A percentile compares a stretch with the other conserved stretches of the same genome.
These are phyloP conservation scores for Blastomussa wellsi DNA, from an alignment of 92 coral and sea anemone species.

Conservation along the genomic window DNA sequence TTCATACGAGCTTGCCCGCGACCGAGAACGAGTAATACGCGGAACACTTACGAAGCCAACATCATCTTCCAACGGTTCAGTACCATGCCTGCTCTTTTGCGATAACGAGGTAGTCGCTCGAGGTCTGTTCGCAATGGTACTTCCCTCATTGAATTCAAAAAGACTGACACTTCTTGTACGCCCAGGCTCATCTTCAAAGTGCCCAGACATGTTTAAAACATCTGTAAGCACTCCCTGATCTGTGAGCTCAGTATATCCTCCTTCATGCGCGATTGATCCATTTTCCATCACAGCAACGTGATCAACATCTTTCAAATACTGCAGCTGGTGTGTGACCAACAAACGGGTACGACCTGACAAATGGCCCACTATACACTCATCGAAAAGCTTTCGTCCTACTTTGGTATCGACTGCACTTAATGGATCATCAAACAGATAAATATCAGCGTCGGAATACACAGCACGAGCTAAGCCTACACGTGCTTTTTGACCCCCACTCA, in stretches of 20 bases:
- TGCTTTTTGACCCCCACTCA: constrained; percentile 37
- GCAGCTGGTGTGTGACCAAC: constrained; percentile 16
- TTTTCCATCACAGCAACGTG: not conserved
- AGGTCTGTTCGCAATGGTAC: too few species aligned
- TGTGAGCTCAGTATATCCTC: not conserved
- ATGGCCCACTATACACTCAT: constrained; percentile 1
- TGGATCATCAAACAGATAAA: constrained; percentile 25
- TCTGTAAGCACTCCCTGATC: not conserved
- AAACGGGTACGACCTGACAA: constrained; percentile 15
- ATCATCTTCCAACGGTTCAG: not conserved
- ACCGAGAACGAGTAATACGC: not conserved
- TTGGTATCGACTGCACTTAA: constrained; percentile 26
- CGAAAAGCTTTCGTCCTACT: constrained; percentile 15
- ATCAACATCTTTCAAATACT: constrained; percentile 11
- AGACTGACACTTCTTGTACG: not conserved
- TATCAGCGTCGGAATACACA: constrained; percentile 31
- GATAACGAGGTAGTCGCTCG: not conserved
- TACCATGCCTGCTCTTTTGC: not conserved
- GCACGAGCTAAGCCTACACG: constrained; percentile 35
- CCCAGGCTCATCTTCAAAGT: not conserved
- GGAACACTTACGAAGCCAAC: not conserved
- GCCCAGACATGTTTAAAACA: not conserved
- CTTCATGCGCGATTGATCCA: constrained; percentile 6
- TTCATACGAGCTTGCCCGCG: not conserved
- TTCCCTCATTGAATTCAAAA: not conserved